phyloP scores from a whole-genome alignment of 2,888 invertebrate genomes.

The Neria commutata region DNA sequence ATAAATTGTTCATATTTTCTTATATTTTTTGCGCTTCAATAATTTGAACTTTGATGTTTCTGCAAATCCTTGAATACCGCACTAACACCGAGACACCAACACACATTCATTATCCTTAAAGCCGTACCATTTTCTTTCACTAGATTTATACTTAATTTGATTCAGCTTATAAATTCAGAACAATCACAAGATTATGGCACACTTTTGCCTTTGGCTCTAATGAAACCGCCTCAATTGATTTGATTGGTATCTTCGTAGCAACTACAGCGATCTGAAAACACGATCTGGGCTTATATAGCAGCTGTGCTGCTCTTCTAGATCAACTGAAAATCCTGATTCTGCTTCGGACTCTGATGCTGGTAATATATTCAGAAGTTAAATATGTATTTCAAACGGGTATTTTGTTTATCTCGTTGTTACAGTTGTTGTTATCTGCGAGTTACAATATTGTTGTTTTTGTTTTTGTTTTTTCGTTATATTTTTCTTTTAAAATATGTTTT shows the following conservation, averaged over 20 bases:
- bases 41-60: too few species aligned
- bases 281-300: slow-evolving; percentile 43
- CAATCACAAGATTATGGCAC: slow-evolving; percentile 34
- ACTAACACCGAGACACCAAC: too few species aligned
- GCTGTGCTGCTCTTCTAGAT: slow-evolving; percentile 2
- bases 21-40: too few species aligned
- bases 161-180: too few species aligned
- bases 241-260: slow-evolving; percentile 26
- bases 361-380: slow-evolving; percentile 45
- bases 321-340: slow-evolving; percentile 47
- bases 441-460: background rate
- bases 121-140: slow-evolving; percentile 54
- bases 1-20: too few species aligned
- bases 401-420: slow-evolving; percentile 50
- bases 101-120: background rate
- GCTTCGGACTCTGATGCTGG: background rate
- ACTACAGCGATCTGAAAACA: slow-evolving; percentile 36
- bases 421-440: slow-evolving; percentile 25
- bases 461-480: background rate
- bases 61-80: too few species aligned
- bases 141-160: slow-evolving; percentile 28
- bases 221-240: too few species aligned
- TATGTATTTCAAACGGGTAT: slow-evolving; percentile 55
- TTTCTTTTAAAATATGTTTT: background rate
- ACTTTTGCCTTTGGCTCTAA: slow-evolving; percentile 20